Evolutionary conservation across 1,140 invertebrate genomes (phyloP).

Genomic region (Drosophila pseudoobscura): DNA sequence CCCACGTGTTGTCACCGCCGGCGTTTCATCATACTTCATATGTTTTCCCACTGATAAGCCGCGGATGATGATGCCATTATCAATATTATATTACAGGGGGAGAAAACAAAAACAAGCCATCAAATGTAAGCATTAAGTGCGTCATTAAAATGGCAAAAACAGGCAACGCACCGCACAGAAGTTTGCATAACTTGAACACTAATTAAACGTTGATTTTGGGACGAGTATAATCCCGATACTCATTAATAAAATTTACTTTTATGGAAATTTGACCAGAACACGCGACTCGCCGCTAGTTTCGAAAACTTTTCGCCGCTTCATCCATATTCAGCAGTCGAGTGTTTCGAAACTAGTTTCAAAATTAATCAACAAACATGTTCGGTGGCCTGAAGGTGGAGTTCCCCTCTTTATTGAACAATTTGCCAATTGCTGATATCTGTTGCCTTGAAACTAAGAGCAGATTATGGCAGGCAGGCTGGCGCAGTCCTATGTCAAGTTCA

Average conservation of each 20-base stretch:
- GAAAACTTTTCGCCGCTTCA: slow-evolving; percentile 34
- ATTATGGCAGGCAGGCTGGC: slow-evolving; percentile 9
- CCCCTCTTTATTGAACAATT: slow-evolving; percentile 41
- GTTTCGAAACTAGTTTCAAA: slow-evolving; percentile 42
- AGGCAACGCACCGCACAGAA: not conserved
- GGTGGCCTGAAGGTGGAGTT: not conserved
- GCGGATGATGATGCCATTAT: slow-evolving; percentile 29
- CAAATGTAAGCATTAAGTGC: slow-evolving; percentile 44
- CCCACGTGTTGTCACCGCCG: slow-evolving; percentile 30
- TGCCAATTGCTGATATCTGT: slow-evolving; percentile 33
- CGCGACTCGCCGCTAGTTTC: slow-evolving; percentile 23
- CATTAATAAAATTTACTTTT: slow-evolving; percentile 30
- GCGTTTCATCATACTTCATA: slow-evolving; percentile 22
- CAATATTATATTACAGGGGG: slow-evolving; percentile 8
- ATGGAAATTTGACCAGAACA: slow-evolving; percentile 44
- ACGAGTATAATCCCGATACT: not conserved
- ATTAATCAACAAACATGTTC: slow-evolving; percentile 29
- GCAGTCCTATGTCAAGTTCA: slow-evolving; percentile 60
- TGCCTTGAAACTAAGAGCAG: slow-evolving; percentile 8
- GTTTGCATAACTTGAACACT: slow-evolving; percentile 32
- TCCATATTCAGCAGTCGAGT: slow-evolving; percentile 34
- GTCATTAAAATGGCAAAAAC: slow-evolving; percentile 35
- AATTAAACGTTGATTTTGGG: slow-evolving; percentile 14
- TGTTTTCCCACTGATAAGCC: slow-evolving; percentile 46
- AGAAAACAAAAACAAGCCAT: too few relatives aligned